A percentile compares a stretch with the other conserved stretches of the same genome.
Evolutionary conservation across 2,888 invertebrate species (phyloP).

Genomic region (Deilephila elpenor): DNA sequence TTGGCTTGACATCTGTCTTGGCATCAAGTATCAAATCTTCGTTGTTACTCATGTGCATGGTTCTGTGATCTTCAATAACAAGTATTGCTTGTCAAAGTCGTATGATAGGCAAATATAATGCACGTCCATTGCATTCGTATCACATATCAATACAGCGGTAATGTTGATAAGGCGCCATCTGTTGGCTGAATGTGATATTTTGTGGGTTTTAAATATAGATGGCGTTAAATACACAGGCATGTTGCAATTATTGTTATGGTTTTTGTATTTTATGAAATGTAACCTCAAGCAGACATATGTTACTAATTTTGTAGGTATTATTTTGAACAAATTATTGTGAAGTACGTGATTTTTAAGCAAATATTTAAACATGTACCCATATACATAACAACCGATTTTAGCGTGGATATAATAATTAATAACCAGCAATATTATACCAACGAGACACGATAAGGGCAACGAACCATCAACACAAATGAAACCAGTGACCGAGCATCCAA

Average conservation of each 20-base stretch:
- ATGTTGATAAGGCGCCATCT: neutral
- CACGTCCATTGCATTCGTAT: neutral
- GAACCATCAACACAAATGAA: too few species aligned
- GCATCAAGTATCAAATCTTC: slow-evolving; percentile 7
- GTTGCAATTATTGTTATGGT: neutral
- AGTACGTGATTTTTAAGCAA: too few species aligned
- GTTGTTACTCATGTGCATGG: neutral
- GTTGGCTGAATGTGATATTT: neutral
- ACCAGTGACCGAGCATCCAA: neutral
- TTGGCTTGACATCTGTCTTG: neutral
- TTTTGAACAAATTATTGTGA: too few species aligned
- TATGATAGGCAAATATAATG: slow-evolving; percentile 9
- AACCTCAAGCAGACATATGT: too few species aligned
- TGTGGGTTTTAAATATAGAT: neutral
- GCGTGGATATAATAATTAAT: too few species aligned
- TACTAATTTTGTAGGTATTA: too few species aligned
- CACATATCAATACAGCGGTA: neutral
- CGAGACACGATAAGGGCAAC: too few species aligned
- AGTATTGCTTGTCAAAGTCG: neutral
- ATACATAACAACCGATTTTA: too few species aligned
- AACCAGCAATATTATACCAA: too few species aligned
- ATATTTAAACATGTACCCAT: too few species aligned
- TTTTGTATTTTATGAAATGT: neutral
- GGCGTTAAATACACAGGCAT: neutral
- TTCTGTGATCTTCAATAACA: neutral